phyloP scores from a whole-genome alignment of 1,140 invertebrate species.

The Cyclina sinensis region DNA sequence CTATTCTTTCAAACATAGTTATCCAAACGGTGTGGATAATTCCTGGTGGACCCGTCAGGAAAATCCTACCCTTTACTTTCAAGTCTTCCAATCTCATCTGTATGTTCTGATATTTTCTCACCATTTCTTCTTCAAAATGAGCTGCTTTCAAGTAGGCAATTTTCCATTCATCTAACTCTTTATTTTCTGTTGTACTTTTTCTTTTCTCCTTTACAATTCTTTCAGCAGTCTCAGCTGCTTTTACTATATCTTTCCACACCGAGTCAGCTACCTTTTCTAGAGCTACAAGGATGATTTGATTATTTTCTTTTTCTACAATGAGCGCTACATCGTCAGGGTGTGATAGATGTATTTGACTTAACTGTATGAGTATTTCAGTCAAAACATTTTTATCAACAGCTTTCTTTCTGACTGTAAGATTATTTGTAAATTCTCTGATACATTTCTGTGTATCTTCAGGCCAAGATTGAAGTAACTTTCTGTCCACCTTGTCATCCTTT shows the following conservation, averaged over 20 bases:
- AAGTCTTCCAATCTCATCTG: neutral
- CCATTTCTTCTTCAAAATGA: neutral
- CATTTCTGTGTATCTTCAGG: neutral
- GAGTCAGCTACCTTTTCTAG: neutral
- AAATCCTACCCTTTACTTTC: too few species aligned
- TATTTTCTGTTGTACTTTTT: neutral
- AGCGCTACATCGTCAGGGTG: neutral
- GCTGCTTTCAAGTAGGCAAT: neutral
- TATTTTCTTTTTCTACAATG: neutral
- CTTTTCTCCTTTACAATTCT: neutral
- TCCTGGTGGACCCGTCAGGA: too few species aligned
- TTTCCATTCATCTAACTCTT: neutral
- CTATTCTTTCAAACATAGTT: too few species aligned
- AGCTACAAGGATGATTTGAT: conserved; percentile 1
- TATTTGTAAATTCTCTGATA: neutral
- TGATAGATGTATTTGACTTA: neutral
- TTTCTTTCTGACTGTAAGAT: neutral
- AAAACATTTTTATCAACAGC: neutral
- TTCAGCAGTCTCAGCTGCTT: neutral
- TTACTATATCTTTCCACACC: neutral
- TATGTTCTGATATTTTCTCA: neutral
- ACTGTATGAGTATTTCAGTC: neutral
- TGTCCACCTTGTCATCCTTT: neutral
- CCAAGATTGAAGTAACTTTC: neutral
- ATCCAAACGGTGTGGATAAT: too few species aligned